These are phyloP conservation scores for Himalopsyche phryganea DNA, from an alignment of 1,140 invertebrate species.

Conservation along the genomic window DNA sequence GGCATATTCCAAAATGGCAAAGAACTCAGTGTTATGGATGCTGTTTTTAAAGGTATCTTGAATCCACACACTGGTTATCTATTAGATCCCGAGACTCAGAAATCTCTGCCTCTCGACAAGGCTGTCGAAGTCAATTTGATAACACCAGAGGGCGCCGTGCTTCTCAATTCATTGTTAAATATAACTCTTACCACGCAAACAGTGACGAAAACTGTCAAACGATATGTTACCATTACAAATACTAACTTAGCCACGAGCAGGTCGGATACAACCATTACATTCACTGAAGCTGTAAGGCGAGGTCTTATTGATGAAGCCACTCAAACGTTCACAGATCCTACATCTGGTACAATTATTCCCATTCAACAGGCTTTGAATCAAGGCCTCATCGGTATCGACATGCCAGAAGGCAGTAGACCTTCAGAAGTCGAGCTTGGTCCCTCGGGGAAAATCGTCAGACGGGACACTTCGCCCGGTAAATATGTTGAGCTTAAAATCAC, in stretches of 20 bases:
- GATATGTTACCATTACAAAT: constrained; percentile 72
- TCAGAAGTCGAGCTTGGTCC: constrained; percentile 11
- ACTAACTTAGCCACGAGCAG: constrained; percentile 53
- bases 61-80: constrained; percentile 85
- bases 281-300: constrained; percentile 70
- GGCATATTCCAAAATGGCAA: constrained; percentile 72
- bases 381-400: constrained; percentile 62
- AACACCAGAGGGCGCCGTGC: constrained; percentile 78
- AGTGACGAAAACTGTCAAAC: constrained; percentile 75
- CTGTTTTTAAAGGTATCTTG: constrained; percentile 76
- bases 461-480: constrained; percentile 46
- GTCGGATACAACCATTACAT: constrained; percentile 64
- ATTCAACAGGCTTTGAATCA: constrained; percentile 80
- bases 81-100: constrained; percentile 70
- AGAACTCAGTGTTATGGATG: constrained; percentile 80
- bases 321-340: constrained; percentile 77
- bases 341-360: constrained; percentile 68
- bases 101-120: constrained; percentile 77
- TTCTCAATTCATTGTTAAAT: constrained; percentile 77
- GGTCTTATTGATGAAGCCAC: constrained; percentile 77
- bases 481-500: constrained; percentile 52
- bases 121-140: constrained; percentile 82
- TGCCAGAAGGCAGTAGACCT: constrained; percentile 42
- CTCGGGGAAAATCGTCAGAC: constrained; percentile 37
- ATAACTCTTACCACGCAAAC: constrained; percentile 82